Evolutionary conservation across 2,888 invertebrate species (phyloP).

Genomic region (Rapana venosa): DNA sequence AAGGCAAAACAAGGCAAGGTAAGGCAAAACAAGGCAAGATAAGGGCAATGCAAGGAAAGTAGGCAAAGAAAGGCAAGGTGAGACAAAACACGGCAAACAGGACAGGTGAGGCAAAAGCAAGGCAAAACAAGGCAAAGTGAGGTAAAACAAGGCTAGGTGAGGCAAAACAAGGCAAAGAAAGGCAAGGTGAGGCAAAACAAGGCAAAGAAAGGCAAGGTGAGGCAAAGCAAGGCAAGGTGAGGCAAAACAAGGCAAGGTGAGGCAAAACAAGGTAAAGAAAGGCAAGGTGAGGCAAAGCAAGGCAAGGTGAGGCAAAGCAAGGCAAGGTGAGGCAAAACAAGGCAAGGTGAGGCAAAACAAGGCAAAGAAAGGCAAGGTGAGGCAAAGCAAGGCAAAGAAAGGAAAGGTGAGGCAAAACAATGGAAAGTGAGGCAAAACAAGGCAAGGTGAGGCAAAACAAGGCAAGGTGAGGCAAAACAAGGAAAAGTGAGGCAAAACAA

Average conservation of each 20-base stretch:
- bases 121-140: background rate
- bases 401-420: slow-evolving; percentile 23
- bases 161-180: background rate
- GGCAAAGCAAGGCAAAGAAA: slow-evolving; percentile 18
- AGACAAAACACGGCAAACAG: too few species aligned
- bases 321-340: slow-evolving; percentile 1
- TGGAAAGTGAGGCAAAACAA: slow-evolving; percentile 15
- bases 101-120: too few species aligned
- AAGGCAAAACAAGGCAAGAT: too few species aligned
- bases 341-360: slow-evolving; percentile 25
- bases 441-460: background rate
- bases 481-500: background rate
- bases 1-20: too few species aligned
- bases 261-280: background rate
- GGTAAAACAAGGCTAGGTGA: background rate
- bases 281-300: slow-evolving; percentile 11
- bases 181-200: background rate
- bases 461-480: background rate
- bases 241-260: background rate
- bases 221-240: slow-evolving; percentile 2
- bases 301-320: background rate
- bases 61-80: too few species aligned
- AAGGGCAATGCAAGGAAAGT: too few species aligned
- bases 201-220: slow-evolving; percentile 2
- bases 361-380: slow-evolving; percentile 12